Percentiles rank a stretch among this genome's conserved stretches.
phyloP scores from a whole-genome alignment of 1,140 invertebrate species.

The Littorina saxatilis region DNA sequence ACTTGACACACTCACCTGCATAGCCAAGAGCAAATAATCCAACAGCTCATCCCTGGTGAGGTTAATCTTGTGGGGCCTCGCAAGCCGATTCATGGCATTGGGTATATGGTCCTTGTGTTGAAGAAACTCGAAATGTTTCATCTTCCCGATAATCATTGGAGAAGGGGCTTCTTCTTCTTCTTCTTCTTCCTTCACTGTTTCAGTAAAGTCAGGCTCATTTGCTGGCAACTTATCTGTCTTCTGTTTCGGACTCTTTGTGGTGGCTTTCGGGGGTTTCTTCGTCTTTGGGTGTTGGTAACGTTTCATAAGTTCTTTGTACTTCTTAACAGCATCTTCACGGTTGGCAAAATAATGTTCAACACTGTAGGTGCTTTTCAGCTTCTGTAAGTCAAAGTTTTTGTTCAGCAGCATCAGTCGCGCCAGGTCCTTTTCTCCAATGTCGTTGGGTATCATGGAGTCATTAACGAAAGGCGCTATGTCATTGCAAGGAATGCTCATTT shows the following conservation, averaged over 20 bases:
- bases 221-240: too few species aligned
- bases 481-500: too few species aligned
- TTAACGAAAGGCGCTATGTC: neutral
- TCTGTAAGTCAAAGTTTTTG: neutral
- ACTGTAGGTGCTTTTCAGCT: slow-evolving; percentile 31
- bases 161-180: neutral
- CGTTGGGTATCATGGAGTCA: neutral
- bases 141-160: slow-evolving; percentile 25
- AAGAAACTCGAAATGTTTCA: slow-evolving; percentile 23
- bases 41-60: neutral
- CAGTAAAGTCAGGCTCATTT: too few species aligned
- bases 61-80: neutral
- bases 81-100: neutral
- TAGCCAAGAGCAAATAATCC: neutral
- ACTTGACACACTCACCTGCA: neutral
- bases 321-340: neutral
- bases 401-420: slow-evolving; percentile 10
- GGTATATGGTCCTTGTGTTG: slow-evolving; percentile 15
- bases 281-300: neutral
- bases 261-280: neutral
- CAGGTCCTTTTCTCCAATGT: neutral
- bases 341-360: slow-evolving; percentile 26
- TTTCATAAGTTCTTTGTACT: slow-evolving; percentile 18
- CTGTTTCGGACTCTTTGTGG: neutral
- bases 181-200: too few species aligned